Percentiles rank a stretch among this genome's conserved stretches.
phyloP scores from a whole-genome alignment of 92 coral and sea anemone species.

The Phenganax subtilis region DNA sequence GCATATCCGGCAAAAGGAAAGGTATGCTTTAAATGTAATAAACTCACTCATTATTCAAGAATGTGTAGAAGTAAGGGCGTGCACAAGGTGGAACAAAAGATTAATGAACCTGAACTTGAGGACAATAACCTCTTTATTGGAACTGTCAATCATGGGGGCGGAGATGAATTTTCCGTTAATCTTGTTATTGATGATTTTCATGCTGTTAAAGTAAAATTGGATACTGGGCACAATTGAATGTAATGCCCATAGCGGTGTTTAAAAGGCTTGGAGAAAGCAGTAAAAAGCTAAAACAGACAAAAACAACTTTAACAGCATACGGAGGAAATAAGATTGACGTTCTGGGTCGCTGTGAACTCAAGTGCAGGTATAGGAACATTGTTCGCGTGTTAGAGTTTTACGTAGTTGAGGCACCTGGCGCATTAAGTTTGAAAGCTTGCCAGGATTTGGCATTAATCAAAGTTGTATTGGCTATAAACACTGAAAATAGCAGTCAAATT shows the following conservation, averaged over 20 bases:
- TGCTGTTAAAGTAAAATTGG: neutral
- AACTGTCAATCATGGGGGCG: too few species aligned
- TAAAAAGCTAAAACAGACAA: neutral
- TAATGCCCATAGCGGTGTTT: conserved; percentile 1
- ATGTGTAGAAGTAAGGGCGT: too few species aligned
- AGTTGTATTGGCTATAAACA: neutral
- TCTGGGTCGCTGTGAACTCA: conserved; percentile 1
- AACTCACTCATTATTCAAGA: too few species aligned
- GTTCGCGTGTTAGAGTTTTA: neutral
- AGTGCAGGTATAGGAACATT: neutral
- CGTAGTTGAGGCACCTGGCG: neutral
- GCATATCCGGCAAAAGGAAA: too few species aligned
- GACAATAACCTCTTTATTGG: too few species aligned
- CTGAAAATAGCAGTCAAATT: neutral
- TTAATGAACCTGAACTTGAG: too few species aligned
- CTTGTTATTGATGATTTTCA: too few species aligned
- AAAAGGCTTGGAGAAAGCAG: neutral
- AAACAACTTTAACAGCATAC: neutral
- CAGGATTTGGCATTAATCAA: neutral
- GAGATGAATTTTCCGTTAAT: too few species aligned
- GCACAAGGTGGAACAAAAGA: too few species aligned
- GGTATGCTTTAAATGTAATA: too few species aligned
- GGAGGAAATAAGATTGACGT: neutral
- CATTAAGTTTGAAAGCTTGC: conserved; percentile 2
- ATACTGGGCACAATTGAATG: conserved; percentile 6